Base-by-base conservation (phyloP, 2,888 invertebrate species). In the Apoda limacodes region DNA sequence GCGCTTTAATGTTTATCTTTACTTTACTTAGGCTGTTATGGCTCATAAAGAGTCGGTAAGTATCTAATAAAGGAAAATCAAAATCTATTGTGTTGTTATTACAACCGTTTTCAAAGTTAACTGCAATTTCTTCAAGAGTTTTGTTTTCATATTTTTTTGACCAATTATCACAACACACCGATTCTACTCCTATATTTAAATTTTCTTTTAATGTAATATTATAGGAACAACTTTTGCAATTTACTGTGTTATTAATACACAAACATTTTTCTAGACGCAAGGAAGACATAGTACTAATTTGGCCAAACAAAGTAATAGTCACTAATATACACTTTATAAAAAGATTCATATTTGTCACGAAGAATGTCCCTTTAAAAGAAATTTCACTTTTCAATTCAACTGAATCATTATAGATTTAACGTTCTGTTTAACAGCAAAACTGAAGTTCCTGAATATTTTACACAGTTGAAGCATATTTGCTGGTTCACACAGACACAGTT, bases 211-310 rank as follows among this genome's bases (percentile, higher is more conserved):
- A 44, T 22, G 66, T 62, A 30, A 75, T 46, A 39, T 68, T 68
- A 42, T 64, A 75, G 13, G 65, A 62, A 56, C 76, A 80, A 50
- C 49, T 56, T 46, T 60, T 53, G 49, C 68, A 68, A 37, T 46
- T 42, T 30, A 53, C 56, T 35, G 52, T 46, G 46, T 60, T 60
- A 36, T 52, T 55, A 34, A 46, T 56, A 46, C 66, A 67, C 13
- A 37, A 43, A 53, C 69, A 70, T 46, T 50, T 51, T 40, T 64
- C 67, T 11, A 63, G 53, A 45, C 71, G 72, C 35, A 56, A 56
- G 25, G 60, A 66, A 32, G 60, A 55, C 43, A 67, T 56, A 17
- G 17, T 6, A 7, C 17, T 17, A 17, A 17, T 6, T 17, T 7
- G 17, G 17, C 17, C 5, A 6, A 7, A 6, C 17, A 17, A 7